phyloP scores from a whole-genome alignment of 2,113 vertebrate genomes.

The Falco punctatus region DNA sequence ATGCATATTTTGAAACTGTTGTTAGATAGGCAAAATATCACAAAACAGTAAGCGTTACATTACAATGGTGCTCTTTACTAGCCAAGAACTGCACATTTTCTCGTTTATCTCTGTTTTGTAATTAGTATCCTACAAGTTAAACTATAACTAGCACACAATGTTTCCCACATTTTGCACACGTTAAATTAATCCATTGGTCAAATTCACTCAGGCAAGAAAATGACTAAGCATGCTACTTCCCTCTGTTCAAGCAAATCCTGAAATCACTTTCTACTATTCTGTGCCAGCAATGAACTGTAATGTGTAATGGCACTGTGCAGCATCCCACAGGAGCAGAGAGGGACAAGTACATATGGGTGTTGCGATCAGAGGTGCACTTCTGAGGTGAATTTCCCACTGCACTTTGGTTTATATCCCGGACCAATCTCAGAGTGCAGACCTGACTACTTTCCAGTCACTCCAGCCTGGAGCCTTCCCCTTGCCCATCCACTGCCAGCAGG shows the following conservation, averaged over 20 bases:
- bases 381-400: neutral
- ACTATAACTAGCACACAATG: neutral
- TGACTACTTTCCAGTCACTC: rapidly evolving
- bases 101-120: neutral
- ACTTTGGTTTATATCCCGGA: rapidly evolving
- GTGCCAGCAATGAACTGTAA: neutral
- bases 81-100: neutral
- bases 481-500: rapidly evolving
- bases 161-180: neutral
- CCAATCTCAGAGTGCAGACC: neutral
- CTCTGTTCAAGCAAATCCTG: neutral
- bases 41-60: neutral
- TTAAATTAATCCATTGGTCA: neutral
- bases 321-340: neutral
- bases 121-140: neutral
- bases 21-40: neutral
- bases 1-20: neutral
- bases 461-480: neutral
- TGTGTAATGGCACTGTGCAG: neutral
- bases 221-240: neutral
- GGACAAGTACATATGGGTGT: neutral
- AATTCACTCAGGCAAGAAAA: neutral
- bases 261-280: neutral
- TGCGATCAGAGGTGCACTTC: neutral
- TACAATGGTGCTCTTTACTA: neutral